Conservation (phyloP, 2,113 vertebrate genomes). For the Oplegnathus fasciatus region DNA sequence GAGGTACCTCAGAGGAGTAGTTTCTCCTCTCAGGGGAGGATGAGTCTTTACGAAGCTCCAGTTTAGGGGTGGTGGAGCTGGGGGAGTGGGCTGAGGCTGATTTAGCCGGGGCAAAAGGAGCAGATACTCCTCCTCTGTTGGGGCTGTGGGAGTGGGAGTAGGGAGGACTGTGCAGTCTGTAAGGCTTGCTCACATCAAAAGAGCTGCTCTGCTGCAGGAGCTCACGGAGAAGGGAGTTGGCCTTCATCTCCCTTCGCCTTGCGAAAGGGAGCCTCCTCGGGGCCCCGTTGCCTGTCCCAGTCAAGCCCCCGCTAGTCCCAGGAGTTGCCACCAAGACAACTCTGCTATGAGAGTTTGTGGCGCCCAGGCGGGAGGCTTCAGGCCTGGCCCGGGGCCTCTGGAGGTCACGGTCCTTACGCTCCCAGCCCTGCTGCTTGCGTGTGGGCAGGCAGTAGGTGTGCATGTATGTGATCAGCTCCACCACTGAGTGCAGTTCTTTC, state of each 20-base stretch:
- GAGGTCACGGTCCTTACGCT: constrained; percentile 81
- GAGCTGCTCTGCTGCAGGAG: constrained; percentile 91
- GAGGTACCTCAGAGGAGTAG: constrained; percentile 65
- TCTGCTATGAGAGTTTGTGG: constrained; percentile 71
- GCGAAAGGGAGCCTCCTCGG: constrained; percentile 78
- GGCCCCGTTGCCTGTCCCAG: constrained; percentile 25
- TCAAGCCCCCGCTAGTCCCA: constrained; percentile 19
- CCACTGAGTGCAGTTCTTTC: constrained; percentile 89
- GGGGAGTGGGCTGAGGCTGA: constrained; percentile 14
- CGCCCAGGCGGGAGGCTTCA: constrained; percentile 42
- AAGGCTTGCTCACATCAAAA: constrained; percentile 96
- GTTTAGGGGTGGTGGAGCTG: constrained; percentile 28
- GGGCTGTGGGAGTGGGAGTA: constrained; percentile 82
- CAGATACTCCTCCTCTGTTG: constrained; percentile 33
- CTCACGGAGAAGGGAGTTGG: constrained; percentile 91
- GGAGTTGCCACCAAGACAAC: constrained; percentile 60
- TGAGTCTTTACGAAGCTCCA: constrained; percentile 77
- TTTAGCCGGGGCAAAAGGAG: constrained; percentile 7
- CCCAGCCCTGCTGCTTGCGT: constrained; percentile 87
- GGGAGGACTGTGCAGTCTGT: constrained; percentile 92
- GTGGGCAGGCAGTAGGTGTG: constrained; percentile 97
- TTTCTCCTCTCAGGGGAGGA: constrained; percentile 44
- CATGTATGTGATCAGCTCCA: constrained; percentile 98
- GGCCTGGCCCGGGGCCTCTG: constrained; percentile 72
- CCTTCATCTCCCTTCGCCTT: constrained; percentile 76